Percentiles rank a stretch among this genome's conserved stretches.
These are phyloP conservation scores for Eulithis testata DNA, from an alignment of 2,888 invertebrate genomes.

Conservation along the genomic window DNA sequence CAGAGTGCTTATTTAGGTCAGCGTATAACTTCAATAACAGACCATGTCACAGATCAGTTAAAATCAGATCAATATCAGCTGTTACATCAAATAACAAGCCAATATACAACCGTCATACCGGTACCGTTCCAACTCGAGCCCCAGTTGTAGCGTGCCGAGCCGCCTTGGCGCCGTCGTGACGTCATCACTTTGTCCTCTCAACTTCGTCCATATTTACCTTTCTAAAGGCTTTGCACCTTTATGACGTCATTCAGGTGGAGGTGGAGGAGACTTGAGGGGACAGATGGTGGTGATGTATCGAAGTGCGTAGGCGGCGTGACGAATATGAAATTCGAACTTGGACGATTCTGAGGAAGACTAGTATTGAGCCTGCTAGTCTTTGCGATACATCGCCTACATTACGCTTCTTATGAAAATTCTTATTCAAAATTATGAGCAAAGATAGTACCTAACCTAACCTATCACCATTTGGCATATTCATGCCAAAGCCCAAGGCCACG, in stretches of 20 bases:
- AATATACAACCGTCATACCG: constrained; percentile 62
- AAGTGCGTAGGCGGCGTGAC: constrained; percentile 60
- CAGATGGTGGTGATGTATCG: constrained; percentile 55
- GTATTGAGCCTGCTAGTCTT: constrained; percentile 65
- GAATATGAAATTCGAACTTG: constrained; percentile 63
- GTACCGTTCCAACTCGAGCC: constrained; percentile 62
- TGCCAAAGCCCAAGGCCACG: too few relatives aligned
- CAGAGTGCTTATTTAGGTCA: neutral
- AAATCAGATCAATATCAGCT: constrained; percentile 11
- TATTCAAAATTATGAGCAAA: neutral
- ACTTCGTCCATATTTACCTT: constrained; percentile 55
- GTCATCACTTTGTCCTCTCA: constrained; percentile 60
- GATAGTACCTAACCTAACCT: too few relatives aligned
- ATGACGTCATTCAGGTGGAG: constrained; percentile 24
- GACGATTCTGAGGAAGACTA: constrained; percentile 72
- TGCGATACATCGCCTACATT: constrained; percentile 77
- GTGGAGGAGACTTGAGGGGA: constrained; percentile 11
- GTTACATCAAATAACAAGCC: constrained; percentile 29
- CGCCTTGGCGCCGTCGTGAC: constrained; percentile 70
- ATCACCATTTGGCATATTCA: too few relatives aligned
- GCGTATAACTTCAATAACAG: neutral
- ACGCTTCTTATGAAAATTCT: neutral
- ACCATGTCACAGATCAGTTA: neutral
- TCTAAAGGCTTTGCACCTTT: constrained; percentile 21
- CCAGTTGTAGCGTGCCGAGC: constrained; percentile 67